Evolutionary conservation across 2,113 vertebrate genomes (phyloP).

Genomic region (Sceloporus undulatus): DNA sequence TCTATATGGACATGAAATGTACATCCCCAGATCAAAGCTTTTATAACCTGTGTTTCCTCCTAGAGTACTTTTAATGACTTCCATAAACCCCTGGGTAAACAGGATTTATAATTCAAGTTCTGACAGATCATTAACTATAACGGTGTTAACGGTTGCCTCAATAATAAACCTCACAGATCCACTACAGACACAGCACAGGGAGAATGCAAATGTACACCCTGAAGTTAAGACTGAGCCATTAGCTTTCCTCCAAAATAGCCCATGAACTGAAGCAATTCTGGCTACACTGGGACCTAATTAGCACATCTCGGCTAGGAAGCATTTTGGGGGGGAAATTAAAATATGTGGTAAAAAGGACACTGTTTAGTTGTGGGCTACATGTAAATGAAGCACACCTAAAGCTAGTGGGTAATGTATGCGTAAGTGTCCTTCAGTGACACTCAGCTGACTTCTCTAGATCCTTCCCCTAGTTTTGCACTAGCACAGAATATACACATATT

Average conservation of each 20-base stretch:
- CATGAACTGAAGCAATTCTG: constrained; percentile 42
- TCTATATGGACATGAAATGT: constrained; percentile 50
- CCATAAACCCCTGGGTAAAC: constrained; percentile 56
- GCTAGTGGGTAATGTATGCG: neutral
- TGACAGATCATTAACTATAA: constrained; percentile 66
- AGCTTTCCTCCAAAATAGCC: constrained; percentile 49
- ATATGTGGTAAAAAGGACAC: constrained; percentile 33
- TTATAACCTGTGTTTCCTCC: constrained; percentile 46
- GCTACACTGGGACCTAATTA: constrained; percentile 47
- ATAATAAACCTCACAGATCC: constrained; percentile 57
- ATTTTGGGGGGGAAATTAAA: neutral
- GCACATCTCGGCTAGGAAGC: constrained; percentile 27
- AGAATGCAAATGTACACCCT: constrained; percentile 51
- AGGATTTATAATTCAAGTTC: constrained; percentile 56
- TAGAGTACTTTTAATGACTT: constrained; percentile 44
- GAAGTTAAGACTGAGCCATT: constrained; percentile 58
- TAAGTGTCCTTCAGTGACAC: neutral
- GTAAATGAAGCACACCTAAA: neutral
- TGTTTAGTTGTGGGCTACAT: neutral
- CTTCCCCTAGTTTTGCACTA: neutral
- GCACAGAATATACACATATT: neutral
- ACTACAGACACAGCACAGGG: constrained; percentile 54
- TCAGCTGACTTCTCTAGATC: neutral
- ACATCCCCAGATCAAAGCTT: constrained; percentile 61
- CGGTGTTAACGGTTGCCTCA: constrained; percentile 51